phyloP scores from a whole-genome alignment of 2,113 vertebrate genomes.

The Myotis davidii region DNA sequence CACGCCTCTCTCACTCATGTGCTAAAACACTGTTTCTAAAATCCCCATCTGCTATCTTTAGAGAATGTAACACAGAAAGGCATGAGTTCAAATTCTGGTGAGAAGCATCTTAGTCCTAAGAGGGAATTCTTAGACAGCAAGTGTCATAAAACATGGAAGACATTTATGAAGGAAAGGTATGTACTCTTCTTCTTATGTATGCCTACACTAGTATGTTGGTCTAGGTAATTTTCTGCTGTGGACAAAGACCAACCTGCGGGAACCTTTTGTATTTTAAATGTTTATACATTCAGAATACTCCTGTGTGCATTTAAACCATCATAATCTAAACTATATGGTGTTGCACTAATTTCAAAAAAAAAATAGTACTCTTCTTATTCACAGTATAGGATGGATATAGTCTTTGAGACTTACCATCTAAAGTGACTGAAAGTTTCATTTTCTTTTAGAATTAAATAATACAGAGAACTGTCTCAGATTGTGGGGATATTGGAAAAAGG shows the following conservation, averaged over 20 bases:
- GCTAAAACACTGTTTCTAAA: background rate
- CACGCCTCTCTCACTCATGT: background rate
- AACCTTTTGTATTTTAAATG: background rate
- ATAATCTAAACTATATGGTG: background rate
- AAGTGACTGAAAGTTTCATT: background rate
- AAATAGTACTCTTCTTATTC: background rate
- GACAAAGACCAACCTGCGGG: background rate
- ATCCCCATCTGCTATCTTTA: background rate
- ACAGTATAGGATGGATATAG: background rate
- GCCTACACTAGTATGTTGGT: background rate
- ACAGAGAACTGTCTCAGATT: no score
- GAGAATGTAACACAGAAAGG: background rate
- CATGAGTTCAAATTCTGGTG: background rate
- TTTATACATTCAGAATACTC: background rate
- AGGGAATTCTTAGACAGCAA: background rate
- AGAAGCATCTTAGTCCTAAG: background rate
- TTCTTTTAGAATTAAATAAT: background rate
- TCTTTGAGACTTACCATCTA: background rate
- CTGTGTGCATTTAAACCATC: background rate
- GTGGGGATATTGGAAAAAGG: background rate
- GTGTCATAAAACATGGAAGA: background rate
- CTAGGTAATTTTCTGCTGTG: background rate
- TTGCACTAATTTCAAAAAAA: background rate
- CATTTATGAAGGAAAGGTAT: background rate
- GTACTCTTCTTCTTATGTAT: background rate